Evolutionary conservation across 1,140 invertebrate genomes (phyloP).

Genomic region (Drosophila insularis): DNA sequence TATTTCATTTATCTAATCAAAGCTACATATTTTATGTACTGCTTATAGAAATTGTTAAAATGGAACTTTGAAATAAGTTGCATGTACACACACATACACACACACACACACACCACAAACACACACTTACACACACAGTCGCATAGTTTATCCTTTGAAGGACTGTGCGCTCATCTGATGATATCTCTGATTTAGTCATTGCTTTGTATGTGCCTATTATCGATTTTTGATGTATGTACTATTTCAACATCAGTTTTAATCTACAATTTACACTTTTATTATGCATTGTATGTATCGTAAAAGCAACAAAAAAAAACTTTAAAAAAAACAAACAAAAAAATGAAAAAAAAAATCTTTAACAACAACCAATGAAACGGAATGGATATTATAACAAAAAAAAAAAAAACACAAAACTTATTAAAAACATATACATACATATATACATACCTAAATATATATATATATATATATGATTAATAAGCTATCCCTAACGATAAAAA

Average conservation of each 20-base stretch:
- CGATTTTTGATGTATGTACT: constrained; percentile 71
- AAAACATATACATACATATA: constrained; percentile 1
- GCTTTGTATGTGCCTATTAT: constrained; percentile 77
- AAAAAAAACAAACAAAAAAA: constrained; percentile 12
- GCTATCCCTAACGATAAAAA: constrained; percentile 48
- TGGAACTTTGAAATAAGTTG: constrained; percentile 45
- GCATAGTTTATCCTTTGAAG: constrained; percentile 33
- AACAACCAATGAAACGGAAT: constrained; percentile 25
- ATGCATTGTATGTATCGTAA: constrained; percentile 54
- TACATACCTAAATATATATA: not conserved
- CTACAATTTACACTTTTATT: constrained; percentile 52
- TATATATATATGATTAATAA: constrained; percentile 50
- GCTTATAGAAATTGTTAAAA: constrained; percentile 71
- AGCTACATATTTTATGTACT: constrained; percentile 59
- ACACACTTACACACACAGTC: constrained; percentile 31
- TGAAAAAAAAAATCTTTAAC: constrained; percentile 10
- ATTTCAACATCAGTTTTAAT: constrained; percentile 67
- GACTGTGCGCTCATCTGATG: constrained; percentile 9
- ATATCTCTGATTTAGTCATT: constrained; percentile 74
- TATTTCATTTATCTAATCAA: constrained; percentile 70
- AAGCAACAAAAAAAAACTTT: constrained; percentile 33
- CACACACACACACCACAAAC: constrained; percentile 19
- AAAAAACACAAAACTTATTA: constrained; percentile 19
- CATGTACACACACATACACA: constrained; percentile 40
- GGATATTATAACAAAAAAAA: constrained; percentile 42